These are phyloP conservation scores for Tor tambroides DNA, from an alignment of 2,113 vertebrate species.

Conservation along the genomic window DNA sequence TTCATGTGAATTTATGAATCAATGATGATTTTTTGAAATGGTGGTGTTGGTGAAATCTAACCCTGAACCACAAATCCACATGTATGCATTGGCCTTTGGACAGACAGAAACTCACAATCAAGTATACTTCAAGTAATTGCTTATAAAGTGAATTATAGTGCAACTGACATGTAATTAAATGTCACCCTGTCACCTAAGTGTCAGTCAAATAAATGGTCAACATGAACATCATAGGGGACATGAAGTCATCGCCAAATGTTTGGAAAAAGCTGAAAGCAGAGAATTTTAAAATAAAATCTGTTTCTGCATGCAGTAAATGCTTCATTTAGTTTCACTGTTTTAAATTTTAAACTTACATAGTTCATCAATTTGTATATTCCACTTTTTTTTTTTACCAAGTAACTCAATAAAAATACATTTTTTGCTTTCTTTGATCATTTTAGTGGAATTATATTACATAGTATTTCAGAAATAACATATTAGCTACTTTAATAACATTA, in stretches of 20 bases:
- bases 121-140: conserved; percentile 73
- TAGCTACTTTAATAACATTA: neutral
- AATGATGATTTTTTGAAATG: neutral
- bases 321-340: too few relatives aligned
- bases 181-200: conserved; percentile 16
- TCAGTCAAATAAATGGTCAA: conserved; percentile 34
- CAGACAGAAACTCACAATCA: conserved; percentile 56
- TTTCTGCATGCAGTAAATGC: neutral
- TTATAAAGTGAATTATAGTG: conserved; percentile 79
- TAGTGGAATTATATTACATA: neutral
- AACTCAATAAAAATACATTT: neutral
- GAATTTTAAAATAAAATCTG: neutral
- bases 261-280: neutral
- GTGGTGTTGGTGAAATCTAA: conserved; percentile 33
- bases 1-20: neutral
- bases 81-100: conserved; percentile 52
- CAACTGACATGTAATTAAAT: conserved; percentile 67
- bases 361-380: neutral
- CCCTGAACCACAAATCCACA: conserved; percentile 45
- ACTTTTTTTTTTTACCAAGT: neutral
- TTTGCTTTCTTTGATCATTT: neutral
- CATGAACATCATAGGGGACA: neutral
- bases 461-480: neutral
- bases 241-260: conserved; percentile 4
- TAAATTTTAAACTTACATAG: neutral